Percentiles rank a stretch among this genome's conserved stretches.
These are phyloP conservation scores for Notechis scutatus DNA, from an alignment of 2,113 vertebrate genomes.

Conservation along the genomic window DNA sequence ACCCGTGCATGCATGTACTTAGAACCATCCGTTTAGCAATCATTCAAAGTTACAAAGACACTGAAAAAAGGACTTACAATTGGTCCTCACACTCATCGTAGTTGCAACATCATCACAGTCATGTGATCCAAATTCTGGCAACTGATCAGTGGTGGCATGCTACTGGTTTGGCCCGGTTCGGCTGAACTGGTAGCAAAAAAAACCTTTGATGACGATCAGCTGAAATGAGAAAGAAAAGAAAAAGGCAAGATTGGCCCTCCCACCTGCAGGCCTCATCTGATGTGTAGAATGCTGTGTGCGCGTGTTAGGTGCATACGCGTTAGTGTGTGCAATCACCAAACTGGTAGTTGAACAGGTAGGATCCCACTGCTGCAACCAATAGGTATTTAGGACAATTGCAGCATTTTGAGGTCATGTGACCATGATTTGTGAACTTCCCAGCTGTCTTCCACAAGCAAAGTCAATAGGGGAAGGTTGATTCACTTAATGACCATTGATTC, in stretches of 20 bases:
- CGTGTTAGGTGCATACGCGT: too few relatives aligned
- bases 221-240: too few relatives aligned
- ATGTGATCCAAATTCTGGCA: not conserved
- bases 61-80: not conserved
- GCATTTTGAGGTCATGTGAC: not conserved
- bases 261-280: too few relatives aligned
- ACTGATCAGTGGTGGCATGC: too few relatives aligned
- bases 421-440: not conserved
- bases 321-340: too few relatives aligned
- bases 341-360: too few relatives aligned
- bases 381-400: not conserved
- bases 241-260: too few relatives aligned
- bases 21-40: not conserved
- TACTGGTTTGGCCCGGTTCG: too few relatives aligned
- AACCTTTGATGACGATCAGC: too few relatives aligned
- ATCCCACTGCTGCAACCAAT: not conserved
- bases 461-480: not conserved
- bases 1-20: not conserved
- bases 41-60: not conserved
- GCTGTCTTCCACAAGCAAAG: not conserved
- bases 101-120: not conserved
- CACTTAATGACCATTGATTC: not conserved
- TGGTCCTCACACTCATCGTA: not conserved
- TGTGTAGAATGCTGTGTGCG: too few relatives aligned
- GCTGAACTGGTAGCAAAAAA: too few relatives aligned